Evolutionary conservation across 2,797 vertebrate species (phyloP), one percentile per base, ranked within the genome.

Genomic region (Simalia tracyae): DNA sequence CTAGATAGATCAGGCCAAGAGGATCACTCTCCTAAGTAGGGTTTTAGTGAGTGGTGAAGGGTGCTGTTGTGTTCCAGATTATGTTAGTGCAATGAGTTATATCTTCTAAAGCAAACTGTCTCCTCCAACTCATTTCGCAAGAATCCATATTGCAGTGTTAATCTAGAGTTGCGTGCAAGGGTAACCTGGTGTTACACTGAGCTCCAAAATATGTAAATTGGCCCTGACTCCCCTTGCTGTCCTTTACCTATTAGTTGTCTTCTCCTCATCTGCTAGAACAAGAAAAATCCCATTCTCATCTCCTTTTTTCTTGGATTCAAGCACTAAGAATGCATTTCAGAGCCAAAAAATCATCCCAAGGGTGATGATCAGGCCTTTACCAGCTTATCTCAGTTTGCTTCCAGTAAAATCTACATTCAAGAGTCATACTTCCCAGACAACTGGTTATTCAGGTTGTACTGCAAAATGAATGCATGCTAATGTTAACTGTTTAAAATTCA

Each of bases 401-500:
- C 91, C 95, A 94, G 14, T 91, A 91, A 96, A 95, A 95, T 94
- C 92, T 76, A 94, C 96, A 94, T 93, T 86, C 94, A 90, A 88
- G 92, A 90, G 94, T 87, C 17, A 26, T 42, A 92, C 89, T 9
- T 57, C 92, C 76, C 93, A 88, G 94, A 31, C 28, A 94, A 95
- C 96, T 46, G 31, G 95, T 1, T 95, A 92, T 95, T 96, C 96
- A 94, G 92, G 97, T 97, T 96, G 94, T 94, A 92, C 95, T 89
- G 95, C 94, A 95, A 96, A 97, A 96, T 94, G 95, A 96, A 96
- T 94, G 95, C 95, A 96, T 96, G 95, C 95, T 96, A 96, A 96
- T 93, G 89, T 31, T 92, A 95, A 93, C 92, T 93, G 92, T 90
- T 96, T 93, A 95, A 95, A 96, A 97, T 95, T 95, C 95, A 93